phyloP scores from a whole-genome alignment of 2,797 vertebrate species.

The Scomberomorus guttatus region DNA sequence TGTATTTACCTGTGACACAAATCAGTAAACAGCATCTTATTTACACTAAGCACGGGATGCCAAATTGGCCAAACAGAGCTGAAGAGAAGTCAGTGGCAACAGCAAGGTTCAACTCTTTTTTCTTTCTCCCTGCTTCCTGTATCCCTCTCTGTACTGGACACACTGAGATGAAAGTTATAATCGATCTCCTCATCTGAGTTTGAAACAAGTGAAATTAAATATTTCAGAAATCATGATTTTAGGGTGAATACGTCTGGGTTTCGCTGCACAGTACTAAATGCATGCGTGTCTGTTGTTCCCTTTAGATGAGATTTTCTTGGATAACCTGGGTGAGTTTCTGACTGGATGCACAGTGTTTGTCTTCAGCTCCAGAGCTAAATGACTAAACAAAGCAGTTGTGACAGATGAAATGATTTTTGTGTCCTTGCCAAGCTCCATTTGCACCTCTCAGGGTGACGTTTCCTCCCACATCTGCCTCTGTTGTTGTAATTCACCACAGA shows the following conservation, averaged over 20 bases:
- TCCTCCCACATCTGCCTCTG: slow-evolving; percentile 47
- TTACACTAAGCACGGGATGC: not conserved
- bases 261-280: not conserved
- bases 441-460: slow-evolving; percentile 18
- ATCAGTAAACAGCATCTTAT: not conserved
- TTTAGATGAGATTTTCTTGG: not conserved
- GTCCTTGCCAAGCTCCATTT: slow-evolving; percentile 31
- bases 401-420: slow-evolving; percentile 28
- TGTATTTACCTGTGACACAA: not conserved
- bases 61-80: too few relatives aligned
- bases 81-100: too few relatives aligned
- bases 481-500: slow-evolving; percentile 32
- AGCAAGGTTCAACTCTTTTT: too few relatives aligned
- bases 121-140: not conserved
- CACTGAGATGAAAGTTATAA: not conserved
- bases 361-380: slow-evolving; percentile 16
- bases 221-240: not conserved
- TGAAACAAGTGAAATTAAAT: not conserved
- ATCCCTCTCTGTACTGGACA: not conserved
- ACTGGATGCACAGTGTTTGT: slow-evolving; percentile 17
- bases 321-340: not conserved
- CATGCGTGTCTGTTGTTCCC: not conserved
- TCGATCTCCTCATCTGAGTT: not conserved
- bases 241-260: not conserved
- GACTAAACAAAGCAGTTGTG: slow-evolving; percentile 37